phyloP scores from a whole-genome alignment of 2,888 invertebrate species.

The Mimumesa dahlbomi region DNA sequence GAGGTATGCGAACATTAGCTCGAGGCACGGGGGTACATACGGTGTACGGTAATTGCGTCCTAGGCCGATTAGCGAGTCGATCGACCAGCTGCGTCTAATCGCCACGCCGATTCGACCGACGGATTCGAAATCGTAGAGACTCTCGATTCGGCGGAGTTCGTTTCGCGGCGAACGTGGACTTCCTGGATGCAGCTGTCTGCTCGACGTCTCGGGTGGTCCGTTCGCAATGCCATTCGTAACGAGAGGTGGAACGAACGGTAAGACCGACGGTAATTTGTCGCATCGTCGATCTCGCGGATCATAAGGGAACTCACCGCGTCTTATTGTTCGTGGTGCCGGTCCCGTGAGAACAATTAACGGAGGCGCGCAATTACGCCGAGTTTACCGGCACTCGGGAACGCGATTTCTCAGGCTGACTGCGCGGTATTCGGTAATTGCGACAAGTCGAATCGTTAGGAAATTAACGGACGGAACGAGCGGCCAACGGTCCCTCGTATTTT shows the following conservation, averaged over 20 bases:
- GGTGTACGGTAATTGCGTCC: conserved; percentile 29
- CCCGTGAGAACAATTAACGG: conserved; percentile 8
- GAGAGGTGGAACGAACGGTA: neutral
- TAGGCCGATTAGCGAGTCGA: conserved; percentile 32
- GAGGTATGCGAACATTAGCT: conserved; percentile 16
- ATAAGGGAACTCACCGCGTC: neutral
- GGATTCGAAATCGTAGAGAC: neutral
- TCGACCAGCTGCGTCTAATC: conserved; percentile 45
- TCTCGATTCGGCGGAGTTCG: neutral
- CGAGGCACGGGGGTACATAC: conserved; percentile 10
- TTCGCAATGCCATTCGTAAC: too few relatives aligned
- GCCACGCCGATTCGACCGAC: conserved; percentile 24
- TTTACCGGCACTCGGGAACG: neutral
- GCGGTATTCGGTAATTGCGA: conserved; percentile 42
- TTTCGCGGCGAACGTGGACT: too few relatives aligned
- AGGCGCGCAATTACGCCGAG: neutral
- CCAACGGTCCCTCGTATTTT: too few relatives aligned
- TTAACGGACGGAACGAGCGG: neutral
- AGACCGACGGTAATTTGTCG: neutral
- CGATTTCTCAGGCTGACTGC: conserved; percentile 6
- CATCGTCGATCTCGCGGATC: neutral
- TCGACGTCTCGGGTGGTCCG: neutral
- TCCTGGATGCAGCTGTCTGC: too few relatives aligned
- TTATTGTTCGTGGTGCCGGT: neutral
- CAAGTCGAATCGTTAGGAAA: neutral